Base-by-base conservation (phyloP, 2,888 invertebrate genomes). In the Zeuzera pyrina region DNA sequence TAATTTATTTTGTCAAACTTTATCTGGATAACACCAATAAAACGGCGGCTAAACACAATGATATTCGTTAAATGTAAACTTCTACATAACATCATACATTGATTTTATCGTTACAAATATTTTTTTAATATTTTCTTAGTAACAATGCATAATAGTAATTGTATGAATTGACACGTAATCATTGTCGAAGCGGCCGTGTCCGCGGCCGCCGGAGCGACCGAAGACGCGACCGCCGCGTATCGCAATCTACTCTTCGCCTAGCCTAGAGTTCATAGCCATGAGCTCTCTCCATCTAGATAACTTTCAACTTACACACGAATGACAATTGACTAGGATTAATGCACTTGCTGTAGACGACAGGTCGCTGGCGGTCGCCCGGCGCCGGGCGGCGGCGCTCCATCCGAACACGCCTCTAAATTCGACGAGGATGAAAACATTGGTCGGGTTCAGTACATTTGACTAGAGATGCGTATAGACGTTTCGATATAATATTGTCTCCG, bases 291-390 rank as follows among this genome's bases (percentile, higher is more conserved):
- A 36, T 36, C 50, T 49, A 49, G 53, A 49, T 46, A 48, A 36
- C 38, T 38, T 38, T 43, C 60, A 53, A 57, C 69, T 66, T 68
- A 76, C 69, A 64, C 57, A 70, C 78, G 63, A 76, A 66, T 67
- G 78, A 81, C 81, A 83, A 83, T 83, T 83, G 81, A 83, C 81
- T 83, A 83, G 81, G 66, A 73, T 65, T 59, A 60, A 60, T 65
- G 73, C 76, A 62, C 73, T 67, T 56, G 66, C 63, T 57, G 53
- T 42, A 52, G 44, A 43, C 35, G 42, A 6, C 50, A 38, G 39
- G 32, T 32, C 35, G 41, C 44, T 48, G 41, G 42, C 48, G 23
- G 27, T 34, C 43, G 45, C 39, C 43, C 45, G 46, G 19, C 29
- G 16, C 19, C 11, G 15, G 15, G 50, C 53, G 53, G 44, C 57